Percentiles rank a stretch among this genome's conserved stretches.
Conservation (phyloP, 2,797 vertebrate species). For the Intellagama lesueurii region DNA sequence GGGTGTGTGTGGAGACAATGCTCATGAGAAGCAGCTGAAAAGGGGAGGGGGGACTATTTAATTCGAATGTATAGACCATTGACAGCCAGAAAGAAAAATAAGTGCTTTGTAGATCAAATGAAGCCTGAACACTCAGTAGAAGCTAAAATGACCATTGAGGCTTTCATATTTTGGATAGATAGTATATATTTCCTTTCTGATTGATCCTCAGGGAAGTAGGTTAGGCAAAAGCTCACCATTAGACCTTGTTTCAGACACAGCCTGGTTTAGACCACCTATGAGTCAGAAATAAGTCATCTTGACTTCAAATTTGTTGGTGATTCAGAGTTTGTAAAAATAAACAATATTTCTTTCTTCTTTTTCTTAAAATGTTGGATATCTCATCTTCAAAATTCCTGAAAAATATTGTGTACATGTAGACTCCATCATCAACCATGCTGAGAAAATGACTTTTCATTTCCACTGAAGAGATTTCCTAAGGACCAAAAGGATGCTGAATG, state of each 20-base stretch:
- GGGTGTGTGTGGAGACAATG: no score
- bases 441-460: constrained; percentile 2
- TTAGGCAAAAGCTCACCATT: neutral
- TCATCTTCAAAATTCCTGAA: neutral
- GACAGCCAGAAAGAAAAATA: no score
- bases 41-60: no score
- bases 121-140: no score
- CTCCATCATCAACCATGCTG: neutral
- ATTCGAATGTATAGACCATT: no score
- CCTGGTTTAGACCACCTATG: neutral
- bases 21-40: no score
- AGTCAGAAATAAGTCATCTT: neutral
- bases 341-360: neutral
- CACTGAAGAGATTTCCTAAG: neutral
- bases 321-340: neutral
- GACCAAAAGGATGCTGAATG: neutral
- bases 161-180: no score
- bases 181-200: no score
- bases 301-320: neutral
- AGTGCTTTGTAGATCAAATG: no score
- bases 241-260: neutral
- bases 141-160: no score
- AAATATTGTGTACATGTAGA: neutral
- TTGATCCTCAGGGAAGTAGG: neutral
- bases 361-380: neutral